Conservation (phyloP, 2,797 vertebrate genomes). For the Megaceryle alcyon region DNA sequence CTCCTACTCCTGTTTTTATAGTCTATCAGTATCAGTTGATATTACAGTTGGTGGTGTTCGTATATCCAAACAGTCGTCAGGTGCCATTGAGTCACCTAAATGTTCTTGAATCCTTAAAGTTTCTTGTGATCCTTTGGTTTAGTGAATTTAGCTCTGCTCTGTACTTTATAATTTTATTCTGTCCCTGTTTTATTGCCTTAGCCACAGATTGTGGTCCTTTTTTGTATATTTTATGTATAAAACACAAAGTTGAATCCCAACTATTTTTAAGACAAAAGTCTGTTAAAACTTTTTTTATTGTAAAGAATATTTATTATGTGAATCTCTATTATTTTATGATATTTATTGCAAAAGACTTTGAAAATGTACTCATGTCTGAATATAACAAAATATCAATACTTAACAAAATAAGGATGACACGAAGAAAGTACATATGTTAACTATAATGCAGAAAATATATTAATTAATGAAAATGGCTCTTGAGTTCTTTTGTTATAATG, state of each 20-base stretch:
- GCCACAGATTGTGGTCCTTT: conserved; percentile 86
- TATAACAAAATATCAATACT: conserved; percentile 99
- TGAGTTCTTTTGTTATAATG: conserved; percentile 68
- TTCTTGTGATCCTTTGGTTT: conserved; percentile 60
- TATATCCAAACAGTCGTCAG: conserved; percentile 57
- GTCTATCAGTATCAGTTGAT: conserved; percentile 44
- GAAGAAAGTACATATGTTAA: conserved; percentile 96
- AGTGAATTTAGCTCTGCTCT: conserved; percentile 67
- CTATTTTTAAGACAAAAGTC: conserved; percentile 97
- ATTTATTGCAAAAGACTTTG: conserved; percentile 99
- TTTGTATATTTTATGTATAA: conserved; percentile 96
- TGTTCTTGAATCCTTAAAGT: conserved; percentile 50
- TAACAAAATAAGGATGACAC: conserved; percentile 94
- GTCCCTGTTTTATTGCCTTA: conserved; percentile 80
- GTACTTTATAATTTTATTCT: conserved; percentile 63
- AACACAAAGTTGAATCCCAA: conserved; percentile 95
- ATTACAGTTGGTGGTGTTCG: conserved; percentile 61
- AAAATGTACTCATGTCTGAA: conserved; percentile 98
- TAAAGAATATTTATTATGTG: conserved; percentile 99
- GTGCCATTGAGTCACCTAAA: conserved; percentile 68
- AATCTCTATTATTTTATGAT: conserved; percentile 99
- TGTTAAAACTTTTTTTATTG: conserved; percentile 96
- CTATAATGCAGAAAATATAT: conserved; percentile 99
- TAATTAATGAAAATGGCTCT: conserved; percentile 93
- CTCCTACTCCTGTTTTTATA: conserved; percentile 37